Percentiles rank a stretch among this genome's conserved stretches.
Evolutionary conservation across 2,797 vertebrate genomes (phyloP).

Genomic region (Apogon talboti): DNA sequence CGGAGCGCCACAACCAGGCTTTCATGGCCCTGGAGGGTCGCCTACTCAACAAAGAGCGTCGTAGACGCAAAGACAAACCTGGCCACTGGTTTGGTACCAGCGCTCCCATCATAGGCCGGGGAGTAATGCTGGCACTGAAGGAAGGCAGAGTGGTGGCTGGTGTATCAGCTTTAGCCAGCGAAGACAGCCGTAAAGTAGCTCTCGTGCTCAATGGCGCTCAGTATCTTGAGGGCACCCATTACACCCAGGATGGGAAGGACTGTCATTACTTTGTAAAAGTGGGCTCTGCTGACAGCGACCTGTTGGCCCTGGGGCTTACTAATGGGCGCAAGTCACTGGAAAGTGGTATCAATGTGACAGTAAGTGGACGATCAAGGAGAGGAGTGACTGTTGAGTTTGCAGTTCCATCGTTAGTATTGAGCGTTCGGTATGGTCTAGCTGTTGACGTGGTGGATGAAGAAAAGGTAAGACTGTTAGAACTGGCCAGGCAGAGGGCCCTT

Average conservation of each 20-base stretch:
- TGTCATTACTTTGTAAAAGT: constrained; percentile 98
- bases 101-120: constrained; percentile 94
- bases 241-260: constrained; percentile 94
- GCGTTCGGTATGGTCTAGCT: constrained; percentile 92
- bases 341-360: constrained; percentile 93
- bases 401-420: constrained; percentile 89
- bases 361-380: constrained; percentile 94
- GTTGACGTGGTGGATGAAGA: constrained; percentile 94
- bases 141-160: constrained; percentile 93
- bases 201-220: constrained; percentile 93
- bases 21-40: constrained; percentile 98
- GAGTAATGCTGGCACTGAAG: constrained; percentile 96
- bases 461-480: constrained; percentile 92
- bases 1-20: constrained; percentile 96
- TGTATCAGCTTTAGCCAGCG: constrained; percentile 90
- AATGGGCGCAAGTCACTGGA: constrained; percentile 94
- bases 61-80: constrained; percentile 89
- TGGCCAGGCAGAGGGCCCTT: constrained; percentile 94
- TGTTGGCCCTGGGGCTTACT: constrained; percentile 92
- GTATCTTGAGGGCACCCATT: constrained; percentile 96
- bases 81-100: constrained; percentile 98
- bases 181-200: constrained; percentile 95
- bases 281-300: constrained; percentile 92
- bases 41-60: constrained; percentile 91
- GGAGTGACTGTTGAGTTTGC: constrained; percentile 96